These are phyloP conservation scores for Noctua pronuba DNA, from an alignment of 2,888 invertebrate species.

Conservation along the genomic window DNA sequence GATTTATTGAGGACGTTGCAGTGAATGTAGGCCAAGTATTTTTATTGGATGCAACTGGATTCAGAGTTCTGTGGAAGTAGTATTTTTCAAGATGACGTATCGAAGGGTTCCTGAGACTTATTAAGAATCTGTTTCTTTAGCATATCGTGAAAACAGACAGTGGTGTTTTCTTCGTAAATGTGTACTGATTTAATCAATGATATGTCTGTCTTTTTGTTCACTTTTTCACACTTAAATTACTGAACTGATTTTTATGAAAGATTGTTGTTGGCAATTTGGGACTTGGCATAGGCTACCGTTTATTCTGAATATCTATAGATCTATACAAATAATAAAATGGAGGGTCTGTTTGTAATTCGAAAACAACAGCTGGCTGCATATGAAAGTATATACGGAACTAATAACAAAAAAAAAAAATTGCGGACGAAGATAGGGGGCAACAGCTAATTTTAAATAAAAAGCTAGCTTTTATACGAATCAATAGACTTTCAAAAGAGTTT, in stretches of 20 bases:
- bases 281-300: background rate
- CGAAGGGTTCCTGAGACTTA: background rate
- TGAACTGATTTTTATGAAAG: background rate
- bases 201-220: background rate
- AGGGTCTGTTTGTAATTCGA: too few species aligned
- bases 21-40: conserved; percentile 33
- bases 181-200: background rate
- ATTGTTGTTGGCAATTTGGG: background rate
- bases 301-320: too few species aligned
- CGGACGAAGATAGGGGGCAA: background rate
- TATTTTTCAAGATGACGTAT: background rate
- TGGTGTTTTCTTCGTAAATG: background rate
- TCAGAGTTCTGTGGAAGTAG: background rate
- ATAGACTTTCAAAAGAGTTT: background rate
- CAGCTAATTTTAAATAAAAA: too few species aligned
- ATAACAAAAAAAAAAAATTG: too few species aligned
- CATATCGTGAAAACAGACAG: background rate
- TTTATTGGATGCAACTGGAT: conserved; percentile 25
- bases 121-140: background rate
- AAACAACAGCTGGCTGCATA: too few species aligned
- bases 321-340: too few species aligned
- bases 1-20: conserved; percentile 37
- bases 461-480: background rate
- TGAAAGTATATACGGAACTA: too few species aligned
- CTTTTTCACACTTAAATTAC: background rate